phyloP scores from a whole-genome alignment of 1,140 invertebrate species.

The Neotoxoptera formosana region DNA sequence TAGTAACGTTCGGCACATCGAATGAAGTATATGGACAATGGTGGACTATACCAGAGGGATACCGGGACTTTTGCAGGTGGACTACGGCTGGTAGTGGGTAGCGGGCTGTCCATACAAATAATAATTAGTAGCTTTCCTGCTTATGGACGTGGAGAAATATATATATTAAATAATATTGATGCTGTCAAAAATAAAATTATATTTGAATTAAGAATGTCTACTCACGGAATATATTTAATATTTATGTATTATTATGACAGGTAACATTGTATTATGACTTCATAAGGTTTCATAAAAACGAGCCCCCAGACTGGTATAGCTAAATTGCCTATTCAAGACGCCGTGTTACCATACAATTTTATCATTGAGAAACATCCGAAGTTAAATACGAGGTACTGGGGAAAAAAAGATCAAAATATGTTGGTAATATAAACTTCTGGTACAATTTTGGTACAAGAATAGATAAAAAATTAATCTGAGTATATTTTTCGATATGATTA shows the following conservation, averaged over 20 bases:
- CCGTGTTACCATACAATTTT: neutral
- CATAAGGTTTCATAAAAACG: neutral
- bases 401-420: neutral
- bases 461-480: neutral
- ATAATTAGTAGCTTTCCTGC: too few species aligned
- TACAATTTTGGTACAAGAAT: neutral
- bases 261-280: neutral
- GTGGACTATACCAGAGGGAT: too few species aligned
- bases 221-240: neutral
- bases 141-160: too few species aligned
- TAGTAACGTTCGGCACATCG: neutral
- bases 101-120: too few species aligned
- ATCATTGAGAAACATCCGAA: neutral
- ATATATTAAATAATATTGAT: too few species aligned
- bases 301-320: neutral
- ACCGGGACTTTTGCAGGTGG: too few species aligned
- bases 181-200: too few species aligned
- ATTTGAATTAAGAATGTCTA: neutral
- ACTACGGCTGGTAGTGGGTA: too few species aligned
- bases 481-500: neutral
- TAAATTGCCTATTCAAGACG: slow-evolving; percentile 4
- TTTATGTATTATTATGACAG: neutral
- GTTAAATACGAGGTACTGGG: neutral
- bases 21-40: neutral
- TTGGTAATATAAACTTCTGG: neutral